Conservation (phyloP, 1,140 invertebrate genomes). For the Drosophila nigromelanica region DNA sequence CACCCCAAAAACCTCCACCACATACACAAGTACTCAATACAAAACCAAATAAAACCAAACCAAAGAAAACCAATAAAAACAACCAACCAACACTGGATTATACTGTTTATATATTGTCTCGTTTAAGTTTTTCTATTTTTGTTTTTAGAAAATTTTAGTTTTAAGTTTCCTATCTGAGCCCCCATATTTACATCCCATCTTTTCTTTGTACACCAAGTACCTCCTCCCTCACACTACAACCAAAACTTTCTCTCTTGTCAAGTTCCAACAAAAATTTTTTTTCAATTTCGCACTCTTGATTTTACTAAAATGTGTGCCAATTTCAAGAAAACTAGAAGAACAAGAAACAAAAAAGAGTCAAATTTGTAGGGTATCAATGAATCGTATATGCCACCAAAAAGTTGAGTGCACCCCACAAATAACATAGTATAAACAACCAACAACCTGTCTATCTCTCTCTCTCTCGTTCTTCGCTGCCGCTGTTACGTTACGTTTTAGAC, state of each 20-base stretch:
- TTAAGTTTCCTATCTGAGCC: slow-evolving; percentile 59
- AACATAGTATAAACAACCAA: slow-evolving; percentile 72
- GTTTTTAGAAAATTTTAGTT: slow-evolving; percentile 66
- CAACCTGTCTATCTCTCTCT: slow-evolving; percentile 80
- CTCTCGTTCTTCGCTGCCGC: slow-evolving; percentile 70
- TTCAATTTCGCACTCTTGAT: slow-evolving; percentile 56
- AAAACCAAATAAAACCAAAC: slow-evolving; percentile 23
- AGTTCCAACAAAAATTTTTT: slow-evolving; percentile 24
- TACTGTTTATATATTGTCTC: slow-evolving; percentile 66
- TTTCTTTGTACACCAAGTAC: slow-evolving; percentile 35
- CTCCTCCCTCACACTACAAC: slow-evolving; percentile 33
- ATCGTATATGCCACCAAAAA: slow-evolving; percentile 61
- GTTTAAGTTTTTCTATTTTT: slow-evolving; percentile 67
- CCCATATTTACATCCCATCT: slow-evolving; percentile 31
- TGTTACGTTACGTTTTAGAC: slow-evolving; percentile 86
- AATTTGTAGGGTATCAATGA: slow-evolving; percentile 49
- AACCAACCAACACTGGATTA: slow-evolving; percentile 48
- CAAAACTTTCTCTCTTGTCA: slow-evolving; percentile 42
- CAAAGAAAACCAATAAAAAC: slow-evolving; percentile 25
- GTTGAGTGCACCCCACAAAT: slow-evolving; percentile 76
- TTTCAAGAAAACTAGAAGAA: background rate
- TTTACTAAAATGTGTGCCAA: slow-evolving; percentile 30
- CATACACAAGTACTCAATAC: slow-evolving; percentile 35
- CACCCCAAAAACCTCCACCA: slow-evolving; percentile 32
- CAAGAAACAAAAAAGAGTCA: slow-evolving; percentile 15